Base-by-base conservation (phyloP, 2,797 vertebrate species). In the Pangasius djambal region DNA sequence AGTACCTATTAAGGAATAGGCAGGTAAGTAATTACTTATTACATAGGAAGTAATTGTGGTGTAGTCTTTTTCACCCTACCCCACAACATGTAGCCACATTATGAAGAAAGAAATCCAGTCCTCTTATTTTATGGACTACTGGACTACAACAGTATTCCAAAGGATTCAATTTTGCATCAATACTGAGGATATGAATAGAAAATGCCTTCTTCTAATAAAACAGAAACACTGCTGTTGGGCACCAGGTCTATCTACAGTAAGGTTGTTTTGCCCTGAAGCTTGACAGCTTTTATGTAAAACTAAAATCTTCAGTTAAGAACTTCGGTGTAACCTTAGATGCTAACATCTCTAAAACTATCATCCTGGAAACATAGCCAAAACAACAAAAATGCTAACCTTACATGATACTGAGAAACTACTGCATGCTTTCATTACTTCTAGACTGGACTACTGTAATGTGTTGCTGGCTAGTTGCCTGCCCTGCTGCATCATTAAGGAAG, bases 81-180 rank as follows among this genome's bases (percentile, higher is more conserved):
- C 25, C 25, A 50, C 44, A 77, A 48, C 22, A 28, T 77, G 87
- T 87, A 52, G 85, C 88, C 75, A 87, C 10, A 59, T 77, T 88
- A 85, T 83, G 25, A 55, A 70, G 59, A 88, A 55, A 86, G 65
- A 44, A 77, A 74, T 28, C 31, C 4, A 5, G 28, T 48, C 34
- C 44, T 37, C 31, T 28, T 67, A 59, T 87, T 72, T 81, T 63
- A 57, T 82, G 74, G 40, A 63, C n/a, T 40, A 85, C 67, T 75
- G 10, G 55, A 55, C 10, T 20, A 50, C 70, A 77, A 2, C 7
- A 52, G 37, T 28, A 44, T 83, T 78, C 50, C n/a, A 77, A 82
- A 86, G 40, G 61, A 81, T 61, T 86, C 31, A 22, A 16, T 44
- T 34, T 83, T 74, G 59, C 40, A 70, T 72, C n/a, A 28, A 57